phyloP scores from a whole-genome alignment of 2,797 vertebrate species.

The Sebastes elongatus region DNA sequence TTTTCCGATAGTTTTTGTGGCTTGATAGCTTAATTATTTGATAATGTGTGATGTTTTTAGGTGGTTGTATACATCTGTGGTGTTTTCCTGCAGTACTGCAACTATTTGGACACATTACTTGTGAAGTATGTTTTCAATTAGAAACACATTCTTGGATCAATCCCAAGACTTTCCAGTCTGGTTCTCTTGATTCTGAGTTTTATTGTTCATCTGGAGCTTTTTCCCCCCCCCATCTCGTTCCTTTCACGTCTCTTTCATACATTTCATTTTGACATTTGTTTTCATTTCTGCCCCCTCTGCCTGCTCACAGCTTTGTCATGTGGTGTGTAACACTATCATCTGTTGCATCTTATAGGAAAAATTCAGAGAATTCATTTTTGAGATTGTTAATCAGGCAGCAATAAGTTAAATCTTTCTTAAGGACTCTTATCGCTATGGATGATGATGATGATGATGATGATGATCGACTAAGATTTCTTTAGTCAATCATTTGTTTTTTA shows the following conservation, averaged over 20 bases:
- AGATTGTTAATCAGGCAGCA: too few species aligned
- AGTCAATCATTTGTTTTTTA: too few species aligned
- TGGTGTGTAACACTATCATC: background rate
- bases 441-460: too few species aligned
- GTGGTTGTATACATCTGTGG: background rate
- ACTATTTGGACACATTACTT: background rate
- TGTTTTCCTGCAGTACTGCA: background rate
- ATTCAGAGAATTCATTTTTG: background rate
- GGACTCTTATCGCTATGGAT: too few species aligned
- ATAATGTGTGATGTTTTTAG: background rate
- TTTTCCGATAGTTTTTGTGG: background rate
- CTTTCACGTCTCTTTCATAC: background rate
- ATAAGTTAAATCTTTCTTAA: too few species aligned
- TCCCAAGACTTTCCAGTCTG: background rate
- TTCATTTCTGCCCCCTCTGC: background rate
- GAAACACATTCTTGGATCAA: background rate
- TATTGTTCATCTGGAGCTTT: background rate
- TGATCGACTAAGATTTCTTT: too few species aligned
- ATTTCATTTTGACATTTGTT: background rate
- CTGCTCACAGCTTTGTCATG: background rate
- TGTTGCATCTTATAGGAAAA: background rate
- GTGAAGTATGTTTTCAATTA: background rate
- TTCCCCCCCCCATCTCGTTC: background rate
- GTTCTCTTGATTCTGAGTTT: background rate
- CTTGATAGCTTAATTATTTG: background rate